Conservation (phyloP, 2,888 invertebrate genomes). For the Lordiphosa andalusiaca region DNA sequence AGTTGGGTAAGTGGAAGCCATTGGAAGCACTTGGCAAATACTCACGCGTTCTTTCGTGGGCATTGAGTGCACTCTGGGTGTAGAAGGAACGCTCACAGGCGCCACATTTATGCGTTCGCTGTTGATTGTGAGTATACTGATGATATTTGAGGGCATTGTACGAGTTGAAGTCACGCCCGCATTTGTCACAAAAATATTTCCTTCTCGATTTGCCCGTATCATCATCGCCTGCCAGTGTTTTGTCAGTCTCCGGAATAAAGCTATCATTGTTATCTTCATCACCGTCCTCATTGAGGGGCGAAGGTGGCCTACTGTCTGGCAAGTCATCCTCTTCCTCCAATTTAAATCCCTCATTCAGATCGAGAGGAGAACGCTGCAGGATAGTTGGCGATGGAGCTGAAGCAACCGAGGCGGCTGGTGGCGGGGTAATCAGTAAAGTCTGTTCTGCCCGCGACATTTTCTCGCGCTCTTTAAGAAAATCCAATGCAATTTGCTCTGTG, state of each 20-base stretch:
- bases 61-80: slow-evolving; percentile 90
- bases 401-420: not conserved
- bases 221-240: slow-evolving; percentile 16
- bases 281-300: slow-evolving; percentile 18
- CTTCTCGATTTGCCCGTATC: slow-evolving; percentile 22
- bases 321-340: slow-evolving; percentile 39
- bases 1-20: too few species aligned
- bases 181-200: slow-evolving; percentile 79
- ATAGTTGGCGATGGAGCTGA: slow-evolving; percentile 27
- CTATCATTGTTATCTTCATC: slow-evolving; percentile 5
- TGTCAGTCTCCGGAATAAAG: slow-evolving; percentile 12
- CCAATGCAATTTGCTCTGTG: slow-evolving; percentile 35
- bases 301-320: slow-evolving; percentile 19
- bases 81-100: slow-evolving; percentile 92
- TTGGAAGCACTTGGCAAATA: not conserved
- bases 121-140: slow-evolving; percentile 88
- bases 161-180: slow-evolving; percentile 88
- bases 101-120: slow-evolving; percentile 88
- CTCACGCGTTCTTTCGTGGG: slow-evolving; percentile 87
- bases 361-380: slow-evolving; percentile 49
- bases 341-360: slow-evolving; percentile 45
- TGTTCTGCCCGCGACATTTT: not conserved
- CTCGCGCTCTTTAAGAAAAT: slow-evolving; percentile 33
- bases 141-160: slow-evolving; percentile 93
- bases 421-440: slow-evolving; percentile 10